These are phyloP conservation scores for Teleopsis dalmanni DNA, from an alignment of 1,140 invertebrate species.

Conservation along the genomic window DNA sequence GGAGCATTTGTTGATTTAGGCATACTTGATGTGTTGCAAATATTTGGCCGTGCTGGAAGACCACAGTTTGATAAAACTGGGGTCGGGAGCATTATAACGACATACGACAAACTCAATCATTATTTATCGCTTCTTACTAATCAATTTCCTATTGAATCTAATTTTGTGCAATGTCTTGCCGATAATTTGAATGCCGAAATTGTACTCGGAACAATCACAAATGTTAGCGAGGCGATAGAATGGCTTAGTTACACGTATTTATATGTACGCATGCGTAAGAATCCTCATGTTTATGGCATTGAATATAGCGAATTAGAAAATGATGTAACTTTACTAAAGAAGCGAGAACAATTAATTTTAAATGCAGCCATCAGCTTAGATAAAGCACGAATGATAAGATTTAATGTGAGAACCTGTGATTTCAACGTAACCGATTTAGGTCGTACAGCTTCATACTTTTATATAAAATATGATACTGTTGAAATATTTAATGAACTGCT, in stretches of 20 bases:
- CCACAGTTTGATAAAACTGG: slow-evolving; percentile 90
- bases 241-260: slow-evolving; percentile 98
- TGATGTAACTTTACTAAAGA: slow-evolving; percentile 67
- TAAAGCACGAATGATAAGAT: slow-evolving; percentile 90
- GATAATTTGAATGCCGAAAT: slow-evolving; percentile 99
- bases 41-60: slow-evolving; percentile 95
- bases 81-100: slow-evolving; percentile 93
- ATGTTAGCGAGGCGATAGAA: slow-evolving; percentile 90
- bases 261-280: slow-evolving; percentile 87
- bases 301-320: slow-evolving; percentile 61
- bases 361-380: slow-evolving; percentile 77
- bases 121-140: slow-evolving; percentile 92
- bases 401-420: slow-evolving; percentile 74
- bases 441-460: slow-evolving; percentile 93
- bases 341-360: slow-evolving; percentile 69
- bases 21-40: slow-evolving; percentile 97
- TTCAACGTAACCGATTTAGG: slow-evolving; percentile 83
- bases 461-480: slow-evolving; percentile 95
- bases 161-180: slow-evolving; percentile 82
- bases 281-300: slow-evolving; percentile 87
- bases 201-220: slow-evolving; percentile 88
- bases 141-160: slow-evolving; percentile 97
- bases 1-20: slow-evolving; percentile 92
- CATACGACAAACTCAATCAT: slow-evolving; percentile 85
- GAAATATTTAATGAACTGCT: slow-evolving; percentile 81